Evolutionary conservation across 2,113 vertebrate genomes (phyloP), one percentile per base, ranked within the genome.

Genomic region (Phyllostomus discolor): DNA sequence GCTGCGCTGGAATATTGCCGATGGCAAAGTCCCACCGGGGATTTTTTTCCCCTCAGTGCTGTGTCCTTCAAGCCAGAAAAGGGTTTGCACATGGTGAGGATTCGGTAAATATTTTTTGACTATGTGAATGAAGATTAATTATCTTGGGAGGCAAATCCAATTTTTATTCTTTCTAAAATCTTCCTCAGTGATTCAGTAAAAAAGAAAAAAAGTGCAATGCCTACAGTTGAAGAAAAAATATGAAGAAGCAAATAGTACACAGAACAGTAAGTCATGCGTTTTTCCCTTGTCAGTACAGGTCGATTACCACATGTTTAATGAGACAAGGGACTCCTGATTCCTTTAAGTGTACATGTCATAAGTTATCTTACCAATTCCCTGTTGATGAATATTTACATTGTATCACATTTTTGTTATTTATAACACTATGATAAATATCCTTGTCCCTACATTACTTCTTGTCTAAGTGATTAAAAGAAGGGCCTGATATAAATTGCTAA

Each of bases 381-480:
- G 83, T 87, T 91, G 38, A 69, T 87, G 54, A 73, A 83, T 91
- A 93, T 96, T 95, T 91, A 82, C 52, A 28, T 19, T 64, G 4
- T 84, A 43, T 54, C 62, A 69, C 6, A 52, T 73, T 83, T 62
- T 90, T 90, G 70, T 94, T 85, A 22, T 93, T 93, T 91, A 93
- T 72, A 91, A 26, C 19, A 52, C 64, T 46, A 4, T 89, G 67
- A 91, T 95, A 94, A 84, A 91, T 95, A 93, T 7, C 24, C 41
- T 90, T 79, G 26, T 88, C 67, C 15, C 94, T 82, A 85, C 52
- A 69, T 84, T 82, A 41, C 92, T 95, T 70, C 72, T 69, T 95
- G 33, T 79, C 52, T 50, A 7, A 70, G 54, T 89, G 62, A 89
- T 83, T 92, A 41, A 38, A 93, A 95, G 96, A 73, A 43, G 6